Base-by-base conservation (phyloP, 1,140 invertebrate species). In the Brachionus manjavacas region DNA sequence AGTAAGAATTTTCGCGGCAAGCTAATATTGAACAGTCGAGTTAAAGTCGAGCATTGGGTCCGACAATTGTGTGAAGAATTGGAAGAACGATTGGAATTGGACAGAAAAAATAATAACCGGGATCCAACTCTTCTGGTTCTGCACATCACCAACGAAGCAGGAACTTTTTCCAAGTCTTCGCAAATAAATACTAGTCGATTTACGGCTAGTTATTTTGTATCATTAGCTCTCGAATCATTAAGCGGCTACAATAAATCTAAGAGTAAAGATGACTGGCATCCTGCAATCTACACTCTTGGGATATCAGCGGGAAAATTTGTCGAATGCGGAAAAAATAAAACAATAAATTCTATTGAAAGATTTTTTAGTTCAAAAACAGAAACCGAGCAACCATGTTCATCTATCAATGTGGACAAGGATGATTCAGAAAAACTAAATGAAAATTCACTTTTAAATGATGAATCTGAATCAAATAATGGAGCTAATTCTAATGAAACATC, bases 1-100 rank as follows among this genome's bases (percentile, higher is more conserved):
- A 95, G 94, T 87, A 98, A 98, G 90, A 95, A 94, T 86, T 97
- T 99, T 89, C 92, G 92, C 12, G 96, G 96, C 0, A 93, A 93
- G 88, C 23, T 46, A 85, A 92, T 93, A n/a, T 91, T 98, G 16
- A 89, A 90, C 35, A 60, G 35, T 46, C 31, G 31, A 11, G 14
- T 64, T 25, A 80, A 60, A 46, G 60, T 72, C 0, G 52, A 84
- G 12, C 46, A 94, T 87, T 97, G 96, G 96, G 88, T 96, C 0
- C 90, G 89, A 35, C 93, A 95, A 87, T 89, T 98, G 6, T 90
- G 93, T 0, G 91, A 91, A 43, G 96, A 98, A 91, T 92, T 97
- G 41, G 91, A 92, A 60, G 95, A 96, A 88, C 91, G 96, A 68
- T 89, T 98, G n/a, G 91, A 93, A 64, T 92, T 93, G 87, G 96